A percentile compares a stretch with the other conserved stretches of the same genome.
Evolutionary conservation across 1,140 invertebrate species (phyloP).

Genomic region (Drosophila yakuba): DNA sequence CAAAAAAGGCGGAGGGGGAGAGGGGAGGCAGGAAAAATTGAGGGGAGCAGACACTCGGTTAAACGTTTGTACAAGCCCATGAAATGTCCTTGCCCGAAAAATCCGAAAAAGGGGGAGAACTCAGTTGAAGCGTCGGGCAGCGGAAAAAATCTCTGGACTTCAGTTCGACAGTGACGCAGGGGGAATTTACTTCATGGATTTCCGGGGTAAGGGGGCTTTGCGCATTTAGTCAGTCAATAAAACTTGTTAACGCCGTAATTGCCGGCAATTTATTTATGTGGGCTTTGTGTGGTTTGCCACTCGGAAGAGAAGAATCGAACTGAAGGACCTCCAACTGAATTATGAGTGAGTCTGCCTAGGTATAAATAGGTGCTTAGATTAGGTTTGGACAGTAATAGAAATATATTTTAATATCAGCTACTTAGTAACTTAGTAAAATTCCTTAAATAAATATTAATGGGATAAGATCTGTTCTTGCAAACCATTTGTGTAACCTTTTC

Average conservation of each 20-base stretch:
- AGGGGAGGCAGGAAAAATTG: not conserved
- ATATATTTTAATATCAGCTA: no score
- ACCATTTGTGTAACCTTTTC: no score
- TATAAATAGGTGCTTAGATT: no score
- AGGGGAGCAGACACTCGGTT: conserved; percentile 66
- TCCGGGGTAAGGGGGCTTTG: conserved; percentile 21
- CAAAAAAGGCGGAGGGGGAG: not conserved
- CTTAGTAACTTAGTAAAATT: not conserved
- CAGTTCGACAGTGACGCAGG: conserved; percentile 16
- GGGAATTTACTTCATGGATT: conserved; percentile 11
- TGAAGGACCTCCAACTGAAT: conserved; percentile 16
- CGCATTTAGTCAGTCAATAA: conserved; percentile 83
- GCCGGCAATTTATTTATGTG: conserved; percentile 79
- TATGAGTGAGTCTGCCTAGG: conserved; percentile 3
- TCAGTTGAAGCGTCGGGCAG: not conserved
- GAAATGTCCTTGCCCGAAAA: conserved; percentile 72
- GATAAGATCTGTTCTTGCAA: no score
- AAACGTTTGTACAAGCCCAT: conserved; percentile 81
- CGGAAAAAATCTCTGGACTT: conserved; percentile 46
- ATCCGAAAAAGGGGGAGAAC: conserved; percentile 12
- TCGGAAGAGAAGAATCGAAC: conserved; percentile 29
- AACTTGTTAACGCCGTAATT: conserved; percentile 82
- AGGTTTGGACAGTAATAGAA: not conserved
- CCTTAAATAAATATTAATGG: not conserved
- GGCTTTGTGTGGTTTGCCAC: conserved; percentile 40